Percentiles rank a stretch among this genome's conserved stretches.
Evolutionary conservation across 2,888 invertebrate genomes (phyloP).

Genomic region (Tetramorium bicarinatum): DNA sequence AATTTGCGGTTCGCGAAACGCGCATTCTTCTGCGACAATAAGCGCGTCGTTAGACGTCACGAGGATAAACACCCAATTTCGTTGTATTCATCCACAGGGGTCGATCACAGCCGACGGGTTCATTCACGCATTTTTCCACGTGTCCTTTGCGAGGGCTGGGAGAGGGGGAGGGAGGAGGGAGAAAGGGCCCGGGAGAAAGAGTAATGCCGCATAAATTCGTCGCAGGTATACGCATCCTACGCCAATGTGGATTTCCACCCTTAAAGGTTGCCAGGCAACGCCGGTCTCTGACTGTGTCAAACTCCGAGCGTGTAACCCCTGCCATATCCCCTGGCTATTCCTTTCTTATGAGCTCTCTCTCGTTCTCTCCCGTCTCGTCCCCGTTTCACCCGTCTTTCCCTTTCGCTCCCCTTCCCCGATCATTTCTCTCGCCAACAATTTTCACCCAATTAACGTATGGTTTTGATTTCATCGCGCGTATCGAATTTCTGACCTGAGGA

Average conservation of each 20-base stretch:
- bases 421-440: constrained; percentile 68
- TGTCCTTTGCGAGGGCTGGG: constrained; percentile 31
- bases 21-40: constrained; percentile 19
- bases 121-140: constrained; percentile 60
- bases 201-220: constrained; percentile 80
- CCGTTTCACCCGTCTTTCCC: constrained; percentile 14
- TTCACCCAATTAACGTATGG: constrained; percentile 70
- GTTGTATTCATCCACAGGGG: constrained; percentile 31
- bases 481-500: constrained; percentile 24
- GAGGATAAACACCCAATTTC: constrained; percentile 46
- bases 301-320: constrained; percentile 75
- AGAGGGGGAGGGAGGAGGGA: constrained; percentile 38
- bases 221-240: constrained; percentile 80
- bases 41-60: constrained; percentile 21
- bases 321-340: constrained; percentile 67
- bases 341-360: constrained; percentile 65
- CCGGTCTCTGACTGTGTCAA: constrained; percentile 85
- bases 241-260: constrained; percentile 81
- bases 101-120: constrained; percentile 56
- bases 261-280: constrained; percentile 84
- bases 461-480: constrained; percentile 62
- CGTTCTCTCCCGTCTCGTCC: constrained; percentile 34
- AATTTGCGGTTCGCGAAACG: not conserved
- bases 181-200: constrained; percentile 9
- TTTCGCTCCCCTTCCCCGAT: not conserved